Conservation (phyloP, 2,888 invertebrate species). For the Drosophila testacea region DNA sequence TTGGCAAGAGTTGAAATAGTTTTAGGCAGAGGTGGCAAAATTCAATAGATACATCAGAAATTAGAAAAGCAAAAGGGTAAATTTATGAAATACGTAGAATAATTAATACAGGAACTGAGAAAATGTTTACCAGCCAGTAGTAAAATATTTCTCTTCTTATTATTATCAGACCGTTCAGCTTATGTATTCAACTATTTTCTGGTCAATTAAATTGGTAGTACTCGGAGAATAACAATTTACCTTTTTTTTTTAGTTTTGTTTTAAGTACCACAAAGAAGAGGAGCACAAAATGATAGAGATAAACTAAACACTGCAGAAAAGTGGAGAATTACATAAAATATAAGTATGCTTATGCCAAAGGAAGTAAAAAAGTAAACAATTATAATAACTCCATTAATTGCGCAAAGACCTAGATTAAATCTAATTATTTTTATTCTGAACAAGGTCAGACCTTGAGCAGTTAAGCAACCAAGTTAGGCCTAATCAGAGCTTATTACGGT, state of each 20-base stretch:
- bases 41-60: not conserved
- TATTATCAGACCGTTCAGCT: no score
- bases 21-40: conserved; percentile 3
- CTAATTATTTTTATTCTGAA: conserved; percentile 5
- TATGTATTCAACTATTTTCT: not conserved
- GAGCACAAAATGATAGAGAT: not conserved
- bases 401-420: conserved; percentile 15
- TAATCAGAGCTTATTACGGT: conserved; percentile 35
- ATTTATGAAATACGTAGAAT: not conserved
- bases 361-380: not conserved
- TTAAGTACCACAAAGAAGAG: not conserved
- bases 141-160: no score
- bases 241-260: not conserved
- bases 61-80: not conserved
- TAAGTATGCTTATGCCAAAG: not conserved
- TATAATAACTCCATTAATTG: conserved; percentile 9
- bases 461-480: conserved; percentile 18
- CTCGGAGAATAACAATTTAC: not conserved
- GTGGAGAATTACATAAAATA: not conserved
- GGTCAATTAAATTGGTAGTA: not conserved
- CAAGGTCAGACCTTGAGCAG: conserved; percentile 30
- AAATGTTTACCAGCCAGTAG: no score
- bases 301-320: not conserved
- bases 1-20: conserved; percentile 1
- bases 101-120: not conserved